Percentiles rank a stretch among this genome's conserved stretches.
These are phyloP conservation scores for Craseonycteris thonglongyai DNA, from an alignment of 2,113 vertebrate species.

Conservation along the genomic window DNA sequence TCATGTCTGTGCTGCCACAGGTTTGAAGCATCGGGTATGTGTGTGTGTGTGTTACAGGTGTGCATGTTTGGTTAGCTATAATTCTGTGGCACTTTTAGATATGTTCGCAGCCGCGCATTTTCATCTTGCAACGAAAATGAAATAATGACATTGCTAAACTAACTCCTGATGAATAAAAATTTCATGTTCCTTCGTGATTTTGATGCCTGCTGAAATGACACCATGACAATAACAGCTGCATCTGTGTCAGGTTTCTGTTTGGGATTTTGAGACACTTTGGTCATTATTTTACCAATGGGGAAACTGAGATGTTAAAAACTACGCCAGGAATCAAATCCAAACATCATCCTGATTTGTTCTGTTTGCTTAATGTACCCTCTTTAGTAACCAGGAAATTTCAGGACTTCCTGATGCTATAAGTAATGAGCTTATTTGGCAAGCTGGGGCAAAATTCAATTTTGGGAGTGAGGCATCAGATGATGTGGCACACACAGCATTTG, in stretches of 20 bases:
- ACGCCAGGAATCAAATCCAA: neutral
- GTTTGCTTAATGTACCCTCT: neutral
- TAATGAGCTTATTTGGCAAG: neutral
- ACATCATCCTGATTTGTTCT: neutral
- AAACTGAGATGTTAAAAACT: neutral
- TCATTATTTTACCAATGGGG: neutral
- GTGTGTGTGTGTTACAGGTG: accelerated
- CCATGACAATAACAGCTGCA: neutral
- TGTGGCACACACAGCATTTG: neutral
- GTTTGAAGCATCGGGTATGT: accelerated
- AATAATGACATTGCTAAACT: neutral
- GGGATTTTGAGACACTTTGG: neutral
- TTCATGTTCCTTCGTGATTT: neutral
- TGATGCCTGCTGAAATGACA: neutral
- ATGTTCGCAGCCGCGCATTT: neutral
- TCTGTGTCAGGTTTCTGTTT: neutral
- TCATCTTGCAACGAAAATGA: neutral
- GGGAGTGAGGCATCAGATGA: neutral
- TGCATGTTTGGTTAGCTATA: neutral
- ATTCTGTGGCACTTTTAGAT: neutral
- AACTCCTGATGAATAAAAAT: neutral
- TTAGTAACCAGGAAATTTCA: neutral
- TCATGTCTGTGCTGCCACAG: neutral
- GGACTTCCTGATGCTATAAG: neutral
- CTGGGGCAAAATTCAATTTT: neutral